Conservation (phyloP, 2,797 vertebrate species). For the Typhlichthys subterraneus region DNA sequence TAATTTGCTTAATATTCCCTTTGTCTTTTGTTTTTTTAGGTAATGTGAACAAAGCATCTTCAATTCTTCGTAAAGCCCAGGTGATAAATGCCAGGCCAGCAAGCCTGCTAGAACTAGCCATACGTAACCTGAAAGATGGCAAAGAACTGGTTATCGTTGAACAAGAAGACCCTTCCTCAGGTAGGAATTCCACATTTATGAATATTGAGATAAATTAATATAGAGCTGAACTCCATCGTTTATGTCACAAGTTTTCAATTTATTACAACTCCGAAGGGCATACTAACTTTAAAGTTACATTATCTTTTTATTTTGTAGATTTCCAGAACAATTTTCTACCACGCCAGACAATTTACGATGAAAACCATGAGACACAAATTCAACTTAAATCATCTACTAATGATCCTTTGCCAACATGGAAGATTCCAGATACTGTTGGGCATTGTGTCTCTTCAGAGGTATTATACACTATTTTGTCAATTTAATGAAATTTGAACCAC, state of each 20-base stretch:
- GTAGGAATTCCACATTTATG: too few species aligned
- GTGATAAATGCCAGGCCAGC: slow-evolving; percentile 81
- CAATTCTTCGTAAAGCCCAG: slow-evolving; percentile 89
- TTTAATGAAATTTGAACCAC: not conserved
- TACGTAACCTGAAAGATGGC: slow-evolving; percentile 84
- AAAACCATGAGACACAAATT: slow-evolving; percentile 47
- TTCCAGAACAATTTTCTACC: slow-evolving; percentile 11
- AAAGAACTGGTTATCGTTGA: slow-evolving; percentile 78
- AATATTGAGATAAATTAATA: too few species aligned
- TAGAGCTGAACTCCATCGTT: too few species aligned
- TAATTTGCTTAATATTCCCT: not conserved
- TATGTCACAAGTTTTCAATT: too few species aligned
- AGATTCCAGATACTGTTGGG: slow-evolving; percentile 56
- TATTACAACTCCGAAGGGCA: too few species aligned
- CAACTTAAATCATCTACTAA: slow-evolving; percentile 48
- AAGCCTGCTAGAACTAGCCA: slow-evolving; percentile 84
- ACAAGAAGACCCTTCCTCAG: slow-evolving; percentile 68
- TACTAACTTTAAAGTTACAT: too few species aligned
- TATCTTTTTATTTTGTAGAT: slow-evolving; percentile 26
- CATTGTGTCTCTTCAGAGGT: slow-evolving; percentile 76
- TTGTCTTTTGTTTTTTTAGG: slow-evolving; percentile 63
- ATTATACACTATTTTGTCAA: slow-evolving; percentile 1
- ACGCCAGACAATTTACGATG: slow-evolving; percentile 10
- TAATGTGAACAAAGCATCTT: slow-evolving; percentile 86
- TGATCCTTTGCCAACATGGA: slow-evolving; percentile 69